phyloP scores from a whole-genome alignment of 1,140 invertebrate species.

The Lepidurus arcticus region DNA sequence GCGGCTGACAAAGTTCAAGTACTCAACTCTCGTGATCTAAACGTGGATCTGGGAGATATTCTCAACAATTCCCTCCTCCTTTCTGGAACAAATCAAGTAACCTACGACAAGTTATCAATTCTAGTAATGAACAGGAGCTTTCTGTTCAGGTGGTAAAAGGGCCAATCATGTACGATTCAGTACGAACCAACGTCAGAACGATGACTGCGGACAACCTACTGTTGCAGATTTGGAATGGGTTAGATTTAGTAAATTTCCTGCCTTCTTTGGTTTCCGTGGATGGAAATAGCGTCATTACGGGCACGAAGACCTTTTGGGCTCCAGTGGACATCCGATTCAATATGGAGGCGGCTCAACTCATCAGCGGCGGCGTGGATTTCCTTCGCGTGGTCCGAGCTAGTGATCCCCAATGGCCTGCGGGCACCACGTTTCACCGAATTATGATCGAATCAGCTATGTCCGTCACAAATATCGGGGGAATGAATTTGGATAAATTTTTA shows the following conservation, averaged over 20 bases:
- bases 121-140: background rate
- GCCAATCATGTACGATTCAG: background rate
- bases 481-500: background rate
- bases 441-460: background rate
- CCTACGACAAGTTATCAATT: background rate
- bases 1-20: background rate
- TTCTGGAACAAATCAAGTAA: background rate
- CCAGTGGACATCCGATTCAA: constrained; percentile 4
- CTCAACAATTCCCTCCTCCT: background rate
- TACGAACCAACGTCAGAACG: background rate
- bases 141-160: background rate
- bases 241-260: background rate
- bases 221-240: background rate
- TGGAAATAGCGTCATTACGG: constrained; percentile 8
- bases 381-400: constrained; percentile 6
- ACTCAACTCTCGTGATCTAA: background rate
- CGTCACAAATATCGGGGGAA: background rate
- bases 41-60: background rate
- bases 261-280: background rate
- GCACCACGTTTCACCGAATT: background rate
- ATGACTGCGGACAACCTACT: background rate
- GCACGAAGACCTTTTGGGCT: background rate
- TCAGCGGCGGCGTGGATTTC: constrained; percentile 3
- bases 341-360: background rate
- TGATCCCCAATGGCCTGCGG: background rate